Evolutionary conservation across 2,113 vertebrate species (phyloP), one percentile per base, ranked within the genome.

Genomic region (Lonchura striata): DNA sequence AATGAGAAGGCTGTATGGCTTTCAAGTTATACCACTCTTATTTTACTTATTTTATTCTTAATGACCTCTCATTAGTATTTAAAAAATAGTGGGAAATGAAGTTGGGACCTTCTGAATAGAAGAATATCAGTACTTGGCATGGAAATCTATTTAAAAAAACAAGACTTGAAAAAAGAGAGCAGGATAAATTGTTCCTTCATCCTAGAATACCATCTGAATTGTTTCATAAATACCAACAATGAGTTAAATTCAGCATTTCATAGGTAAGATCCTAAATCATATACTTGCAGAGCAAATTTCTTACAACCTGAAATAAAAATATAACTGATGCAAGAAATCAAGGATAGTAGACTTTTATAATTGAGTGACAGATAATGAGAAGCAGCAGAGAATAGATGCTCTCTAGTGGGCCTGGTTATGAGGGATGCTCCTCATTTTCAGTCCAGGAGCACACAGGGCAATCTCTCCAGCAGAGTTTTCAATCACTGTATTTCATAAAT

Each of bases 391-490:
- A 91, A 87, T 25, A 79, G 61, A 88, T 71, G 41, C 54, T 92
- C 79, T 92, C 77, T 30, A 53, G 49, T 0, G 21, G 47, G 70
- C n/a, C 35, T 24, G 33, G 25, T 69, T 82, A 46, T 85, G 39
- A 94, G 71, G 60, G 75, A 93, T 75, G 52, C 63, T 82, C 31
- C 82, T 88, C 59, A 88, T 90, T 92, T 88, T 82, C 80, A 70
- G 18, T 31, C 65, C 33, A 65, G 42, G 35, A 83, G 44, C 35
- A 68, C n/a, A 63, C 0, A 47, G 9, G 81, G 42, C 30, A n/a
- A 47, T 50, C n/a, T 90, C 71, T 74, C 39, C 44, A 77, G 90
- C 37, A 74, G 50, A 65, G 42, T 74, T 88, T 94, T 90, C 90
- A 74, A 46, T 83, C 90, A 77, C 68, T 61, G 15, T 31, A 22